Evolutionary conservation across 1,140 invertebrate species (phyloP).

Genomic region (Saxidomus purpurata): DNA sequence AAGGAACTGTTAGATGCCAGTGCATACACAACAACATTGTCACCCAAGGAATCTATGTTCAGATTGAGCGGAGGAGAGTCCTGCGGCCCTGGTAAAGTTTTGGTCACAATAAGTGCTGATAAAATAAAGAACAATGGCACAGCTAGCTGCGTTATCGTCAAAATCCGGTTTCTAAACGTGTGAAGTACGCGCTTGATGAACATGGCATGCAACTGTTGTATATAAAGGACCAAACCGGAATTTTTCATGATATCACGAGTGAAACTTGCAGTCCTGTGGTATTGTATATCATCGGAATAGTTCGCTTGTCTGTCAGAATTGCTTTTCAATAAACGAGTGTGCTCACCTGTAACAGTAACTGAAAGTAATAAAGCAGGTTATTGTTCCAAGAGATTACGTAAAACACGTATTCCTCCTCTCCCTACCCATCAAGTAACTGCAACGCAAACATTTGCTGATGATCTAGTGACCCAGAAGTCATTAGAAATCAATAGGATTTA

Average conservation of each 20-base stretch:
- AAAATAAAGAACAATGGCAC: slow-evolving; percentile 86
- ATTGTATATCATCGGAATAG: background rate
- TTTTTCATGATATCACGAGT: slow-evolving; percentile 66
- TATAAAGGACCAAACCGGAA: slow-evolving; percentile 66
- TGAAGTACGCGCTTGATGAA: slow-evolving; percentile 86
- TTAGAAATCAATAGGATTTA: no score
- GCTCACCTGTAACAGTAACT: slow-evolving; percentile 38
- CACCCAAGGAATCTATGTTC: slow-evolving; percentile 74
- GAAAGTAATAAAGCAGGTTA: no score
- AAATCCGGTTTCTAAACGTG: slow-evolving; percentile 83
- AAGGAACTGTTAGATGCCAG: background rate
- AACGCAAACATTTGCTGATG: no score
- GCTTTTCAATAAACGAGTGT: slow-evolving; percentile 8
- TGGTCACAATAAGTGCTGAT: slow-evolving; percentile 84
- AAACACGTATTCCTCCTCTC: no score
- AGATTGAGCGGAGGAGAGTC: slow-evolving; percentile 83
- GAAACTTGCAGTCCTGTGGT: slow-evolving; percentile 21
- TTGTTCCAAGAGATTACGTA: no score
- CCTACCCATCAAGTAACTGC: no score
- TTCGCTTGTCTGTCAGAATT: background rate
- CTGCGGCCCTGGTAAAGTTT: slow-evolving; percentile 83
- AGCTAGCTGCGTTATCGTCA: slow-evolving; percentile 84
- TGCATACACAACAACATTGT: slow-evolving; percentile 79
- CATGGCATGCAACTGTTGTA: slow-evolving; percentile 86
- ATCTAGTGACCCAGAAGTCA: no score